Evolutionary conservation across 2,888 invertebrate species (phyloP).

Genomic region (Cosmia trapezina): DNA sequence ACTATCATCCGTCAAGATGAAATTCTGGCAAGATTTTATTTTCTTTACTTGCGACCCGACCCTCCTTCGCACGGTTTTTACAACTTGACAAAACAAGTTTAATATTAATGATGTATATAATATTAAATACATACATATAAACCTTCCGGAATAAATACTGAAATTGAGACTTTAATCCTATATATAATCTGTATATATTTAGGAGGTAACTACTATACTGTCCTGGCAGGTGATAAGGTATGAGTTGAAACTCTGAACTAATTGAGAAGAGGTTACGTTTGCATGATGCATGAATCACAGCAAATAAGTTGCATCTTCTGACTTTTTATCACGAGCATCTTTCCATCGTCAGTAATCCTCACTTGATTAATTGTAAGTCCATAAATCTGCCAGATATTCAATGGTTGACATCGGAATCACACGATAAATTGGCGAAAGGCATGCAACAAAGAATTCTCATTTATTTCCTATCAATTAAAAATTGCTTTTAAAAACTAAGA

Average conservation of each 20-base stretch:
- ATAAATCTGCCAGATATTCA: background rate
- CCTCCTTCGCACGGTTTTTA: no score
- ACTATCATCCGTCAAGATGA: slow-evolving; percentile 18
- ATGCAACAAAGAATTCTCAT: slow-evolving; percentile 5
- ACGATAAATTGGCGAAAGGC: slow-evolving; percentile 11
- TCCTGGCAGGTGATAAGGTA: background rate
- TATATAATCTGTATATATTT: no score
- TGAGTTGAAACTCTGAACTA: background rate
- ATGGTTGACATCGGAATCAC: background rate
- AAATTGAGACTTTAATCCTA: no score
- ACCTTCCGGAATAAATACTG: no score
- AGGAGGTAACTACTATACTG: no score
- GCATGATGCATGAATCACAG: background rate
- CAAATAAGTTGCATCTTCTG: background rate
- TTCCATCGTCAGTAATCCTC: background rate
- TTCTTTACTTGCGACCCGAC: background rate
- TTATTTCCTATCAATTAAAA: slow-evolving; percentile 39
- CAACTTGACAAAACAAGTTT: no score
- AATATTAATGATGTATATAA: no score
- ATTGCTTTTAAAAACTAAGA: slow-evolving; percentile 30
- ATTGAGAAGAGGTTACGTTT: background rate
- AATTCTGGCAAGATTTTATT: background rate
- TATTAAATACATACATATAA: no score
- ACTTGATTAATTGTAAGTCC: background rate
- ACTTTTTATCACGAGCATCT: background rate